Percentiles rank a stretch among this genome's conserved stretches.
Evolutionary conservation across 2,888 invertebrate genomes (phyloP).

Genomic region (Protophormia terraenovae): DNA sequence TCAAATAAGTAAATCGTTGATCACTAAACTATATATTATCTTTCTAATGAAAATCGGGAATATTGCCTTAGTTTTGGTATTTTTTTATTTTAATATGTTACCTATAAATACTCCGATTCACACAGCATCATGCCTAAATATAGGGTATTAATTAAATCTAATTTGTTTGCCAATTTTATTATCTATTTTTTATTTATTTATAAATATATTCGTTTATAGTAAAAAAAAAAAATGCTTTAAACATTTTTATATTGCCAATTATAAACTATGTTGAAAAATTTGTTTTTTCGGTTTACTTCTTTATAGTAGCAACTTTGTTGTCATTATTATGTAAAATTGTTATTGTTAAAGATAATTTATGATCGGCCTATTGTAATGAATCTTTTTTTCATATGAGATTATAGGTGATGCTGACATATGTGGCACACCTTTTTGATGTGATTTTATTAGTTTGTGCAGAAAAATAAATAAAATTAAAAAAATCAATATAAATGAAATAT

Average conservation of each 20-base stretch:
- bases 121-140: background rate
- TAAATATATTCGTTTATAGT: background rate
- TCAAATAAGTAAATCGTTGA: no score
- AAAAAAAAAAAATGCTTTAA: background rate
- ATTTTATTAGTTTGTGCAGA: background rate
- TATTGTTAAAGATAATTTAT: conserved; percentile 59
- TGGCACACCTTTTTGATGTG: conserved; percentile 35
- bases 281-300: background rate
- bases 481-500: background rate
- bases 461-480: background rate
- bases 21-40: no score
- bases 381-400: background rate
- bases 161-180: background rate
- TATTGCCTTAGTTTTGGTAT: no score
- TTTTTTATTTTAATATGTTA: no score
- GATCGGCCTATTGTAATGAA: conserved; percentile 40
- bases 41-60: no score
- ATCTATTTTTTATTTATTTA: background rate
- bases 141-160: background rate
- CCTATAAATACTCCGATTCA: no score
- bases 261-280: conserved; percentile 1
- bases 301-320: conserved; percentile 23
- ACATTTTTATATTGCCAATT: background rate
- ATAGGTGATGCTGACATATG: conserved; percentile 21
- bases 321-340: conserved; percentile 45